Conservation (phyloP, 2,113 vertebrate species). For the Jacana jacana region DNA sequence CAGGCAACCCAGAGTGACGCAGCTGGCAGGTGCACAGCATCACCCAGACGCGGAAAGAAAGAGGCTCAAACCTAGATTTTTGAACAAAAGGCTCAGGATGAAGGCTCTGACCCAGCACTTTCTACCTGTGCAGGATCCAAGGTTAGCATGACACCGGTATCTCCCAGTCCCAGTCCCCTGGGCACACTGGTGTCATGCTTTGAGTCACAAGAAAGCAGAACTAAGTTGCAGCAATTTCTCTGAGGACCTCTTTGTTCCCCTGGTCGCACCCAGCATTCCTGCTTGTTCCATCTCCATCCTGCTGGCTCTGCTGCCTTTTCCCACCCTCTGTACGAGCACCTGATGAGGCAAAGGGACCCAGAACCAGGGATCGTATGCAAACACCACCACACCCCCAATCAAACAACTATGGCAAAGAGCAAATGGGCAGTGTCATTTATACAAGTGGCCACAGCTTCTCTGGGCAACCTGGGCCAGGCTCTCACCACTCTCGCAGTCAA, state of each 20-base stretch:
- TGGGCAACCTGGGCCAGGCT: too few relatives aligned
- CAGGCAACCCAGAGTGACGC: not conserved
- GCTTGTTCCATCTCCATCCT: not conserved
- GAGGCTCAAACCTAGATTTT: not conserved
- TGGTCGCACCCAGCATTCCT: not conserved
- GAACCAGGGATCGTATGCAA: not conserved
- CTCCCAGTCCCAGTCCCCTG: not conserved
- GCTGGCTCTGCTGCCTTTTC: not conserved
- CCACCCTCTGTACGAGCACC: not conserved
- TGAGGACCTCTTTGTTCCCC: not conserved
- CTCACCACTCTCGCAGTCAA: too few relatives aligned
- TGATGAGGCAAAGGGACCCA: not conserved
- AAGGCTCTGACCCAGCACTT: not conserved
- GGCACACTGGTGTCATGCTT: not conserved
- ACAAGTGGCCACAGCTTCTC: not conserved
- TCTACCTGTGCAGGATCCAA: not conserved
- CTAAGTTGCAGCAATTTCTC: not conserved
- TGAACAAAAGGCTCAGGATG: not conserved
- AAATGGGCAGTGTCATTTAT: not conserved
- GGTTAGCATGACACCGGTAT: not conserved
- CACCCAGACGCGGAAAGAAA: not conserved
- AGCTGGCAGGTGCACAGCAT: slow-evolving; percentile 3
- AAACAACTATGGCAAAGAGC: not conserved
- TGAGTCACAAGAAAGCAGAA: not conserved
- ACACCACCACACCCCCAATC: not conserved